Conservation (phyloP, 2,797 vertebrate species). For the Mionectes olivaceus region DNA sequence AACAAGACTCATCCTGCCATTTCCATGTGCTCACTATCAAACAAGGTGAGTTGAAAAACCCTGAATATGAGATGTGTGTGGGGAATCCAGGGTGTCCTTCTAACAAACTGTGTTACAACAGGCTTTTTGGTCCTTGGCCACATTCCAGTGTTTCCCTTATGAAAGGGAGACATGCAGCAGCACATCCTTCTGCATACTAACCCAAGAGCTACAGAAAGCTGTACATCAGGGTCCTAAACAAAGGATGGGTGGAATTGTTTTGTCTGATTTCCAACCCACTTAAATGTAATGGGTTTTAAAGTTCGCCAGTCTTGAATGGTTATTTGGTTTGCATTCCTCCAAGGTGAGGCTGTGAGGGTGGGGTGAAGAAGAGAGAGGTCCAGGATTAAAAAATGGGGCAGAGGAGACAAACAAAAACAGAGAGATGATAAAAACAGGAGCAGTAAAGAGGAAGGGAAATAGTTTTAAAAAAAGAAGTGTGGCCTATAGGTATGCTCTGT, state of each 20-base stretch:
- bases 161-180: conserved; percentile 57
- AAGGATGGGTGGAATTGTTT: conserved; percentile 58
- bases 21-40: conserved; percentile 31
- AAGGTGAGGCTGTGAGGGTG: conserved; percentile 59
- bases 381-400: conserved; percentile 45
- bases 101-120: conserved; percentile 50
- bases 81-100: conserved; percentile 51
- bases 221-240: conserved; percentile 43
- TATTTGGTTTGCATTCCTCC: conserved; percentile 64
- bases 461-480: neutral
- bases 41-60: conserved; percentile 36
- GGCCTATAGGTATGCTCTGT: neutral
- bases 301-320: conserved; percentile 53
- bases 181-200: conserved; percentile 34
- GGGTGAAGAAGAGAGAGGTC: conserved; percentile 21
- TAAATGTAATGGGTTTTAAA: conserved; percentile 61
- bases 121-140: conserved; percentile 45
- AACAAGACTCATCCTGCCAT: conserved; percentile 47
- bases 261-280: conserved; percentile 62
- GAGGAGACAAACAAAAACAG: conserved; percentile 49
- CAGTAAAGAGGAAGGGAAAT: neutral
- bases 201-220: conserved; percentile 18
- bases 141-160: conserved; percentile 68
- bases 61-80: neutral
- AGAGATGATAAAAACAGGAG: conserved; percentile 1